Conservation (phyloP, 2,888 invertebrate genomes). For the Sylvicola cinctus region DNA sequence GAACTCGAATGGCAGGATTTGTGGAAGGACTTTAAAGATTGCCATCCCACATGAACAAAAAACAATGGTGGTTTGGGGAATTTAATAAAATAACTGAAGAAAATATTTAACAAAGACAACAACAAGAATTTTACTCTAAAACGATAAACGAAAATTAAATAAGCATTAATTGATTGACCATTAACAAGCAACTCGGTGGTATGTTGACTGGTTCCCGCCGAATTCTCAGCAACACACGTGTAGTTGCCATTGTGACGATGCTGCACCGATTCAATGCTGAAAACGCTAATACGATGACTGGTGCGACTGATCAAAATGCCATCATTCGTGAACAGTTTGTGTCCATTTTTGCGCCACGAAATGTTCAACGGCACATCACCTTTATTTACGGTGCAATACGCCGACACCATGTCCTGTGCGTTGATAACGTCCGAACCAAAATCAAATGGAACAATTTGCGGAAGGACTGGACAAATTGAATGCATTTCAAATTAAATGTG, state of each 20-base stretch:
- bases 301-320: slow-evolving; percentile 38
- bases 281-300: slow-evolving; percentile 40
- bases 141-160: slow-evolving; percentile 8
- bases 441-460: slow-evolving; percentile 56
- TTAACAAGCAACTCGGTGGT: slow-evolving; percentile 51
- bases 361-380: slow-evolving; percentile 63
- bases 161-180: slow-evolving; percentile 28
- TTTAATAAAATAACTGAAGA: no score
- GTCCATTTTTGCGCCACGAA: slow-evolving; percentile 40
- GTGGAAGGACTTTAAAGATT: slow-evolving; percentile 52
- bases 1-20: slow-evolving; percentile 57
- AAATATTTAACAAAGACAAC: no score
- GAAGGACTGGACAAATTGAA: slow-evolving; percentile 37
- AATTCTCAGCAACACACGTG: slow-evolving; percentile 50
- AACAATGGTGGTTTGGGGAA: background rate
- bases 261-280: slow-evolving; percentile 46
- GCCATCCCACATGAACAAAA: no score
- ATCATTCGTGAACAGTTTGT: slow-evolving; percentile 32
- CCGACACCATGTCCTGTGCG: slow-evolving; percentile 51
- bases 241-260: slow-evolving; percentile 54
- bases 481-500: slow-evolving; percentile 2
- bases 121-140: no score
- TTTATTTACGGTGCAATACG: slow-evolving; percentile 49
- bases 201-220: slow-evolving; percentile 44
- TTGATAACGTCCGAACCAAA: slow-evolving; percentile 57